phyloP scores from a whole-genome alignment of 2,888 invertebrate genomes.

The Cataglyphis albicans region DNA sequence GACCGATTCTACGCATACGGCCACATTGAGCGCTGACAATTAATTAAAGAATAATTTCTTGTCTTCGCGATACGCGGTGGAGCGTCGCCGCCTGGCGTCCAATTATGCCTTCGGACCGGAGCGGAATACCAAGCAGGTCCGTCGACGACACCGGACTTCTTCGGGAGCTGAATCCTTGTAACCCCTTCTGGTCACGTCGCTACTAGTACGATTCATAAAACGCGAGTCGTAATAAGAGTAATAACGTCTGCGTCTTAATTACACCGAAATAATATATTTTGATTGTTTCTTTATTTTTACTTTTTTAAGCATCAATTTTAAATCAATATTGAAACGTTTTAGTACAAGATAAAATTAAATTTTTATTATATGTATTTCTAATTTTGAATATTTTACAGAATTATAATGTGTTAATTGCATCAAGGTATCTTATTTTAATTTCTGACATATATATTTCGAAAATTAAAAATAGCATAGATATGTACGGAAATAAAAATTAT shows the following conservation, averaged over 20 bases:
- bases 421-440: neutral
- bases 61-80: constrained; percentile 83
- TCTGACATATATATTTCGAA: neutral
- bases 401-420: neutral
- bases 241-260: constrained; percentile 44
- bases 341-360: neutral
- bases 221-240: constrained; percentile 14
- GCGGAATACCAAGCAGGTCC: constrained; percentile 84
- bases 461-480: neutral
- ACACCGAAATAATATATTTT: constrained; percentile 5
- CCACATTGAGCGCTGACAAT: constrained; percentile 83
- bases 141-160: constrained; percentile 66
- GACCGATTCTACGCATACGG: constrained; percentile 75
- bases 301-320: neutral
- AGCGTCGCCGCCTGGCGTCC: constrained; percentile 84
- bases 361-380: neutral
- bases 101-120: constrained; percentile 84
- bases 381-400: neutral
- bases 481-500: neutral
- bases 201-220: constrained; percentile 28
- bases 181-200: constrained; percentile 30
- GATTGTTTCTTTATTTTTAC: neutral
- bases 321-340: neutral
- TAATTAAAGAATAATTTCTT: constrained; percentile 86
- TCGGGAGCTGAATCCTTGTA: constrained; percentile 35